A percentile compares a stretch with the other conserved stretches of the same genome.
Evolutionary conservation across 2,113 vertebrate species (phyloP).

Genomic region (Macrotis lagotis): DNA sequence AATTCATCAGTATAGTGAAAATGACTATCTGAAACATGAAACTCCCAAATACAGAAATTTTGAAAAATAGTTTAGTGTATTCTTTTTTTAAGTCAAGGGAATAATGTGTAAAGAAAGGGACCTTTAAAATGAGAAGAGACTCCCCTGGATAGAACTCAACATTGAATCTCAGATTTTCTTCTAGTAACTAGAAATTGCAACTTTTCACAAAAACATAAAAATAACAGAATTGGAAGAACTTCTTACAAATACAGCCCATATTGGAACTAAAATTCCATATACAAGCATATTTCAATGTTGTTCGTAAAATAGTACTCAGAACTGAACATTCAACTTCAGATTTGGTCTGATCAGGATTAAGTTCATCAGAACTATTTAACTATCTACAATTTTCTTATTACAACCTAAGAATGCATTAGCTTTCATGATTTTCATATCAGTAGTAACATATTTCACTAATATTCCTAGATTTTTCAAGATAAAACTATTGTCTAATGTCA

Average conservation of each 20-base stretch:
- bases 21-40: constrained; percentile 17
- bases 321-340: neutral
- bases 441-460: neutral
- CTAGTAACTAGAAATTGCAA: neutral
- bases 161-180: neutral
- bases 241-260: neutral
- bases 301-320: neutral
- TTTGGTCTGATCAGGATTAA: neutral
- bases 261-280: neutral
- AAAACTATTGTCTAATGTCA: neutral
- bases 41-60: constrained; percentile 20
- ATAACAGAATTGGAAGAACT: neutral
- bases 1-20: neutral
- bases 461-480: neutral
- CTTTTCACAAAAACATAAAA: neutral
- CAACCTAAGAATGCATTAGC: neutral
- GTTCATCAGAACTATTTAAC: neutral
- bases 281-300: neutral
- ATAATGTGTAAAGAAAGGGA: neutral
- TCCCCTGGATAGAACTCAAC: neutral
- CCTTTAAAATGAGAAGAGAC: neutral
- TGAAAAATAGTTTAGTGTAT: neutral
- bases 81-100: constrained; percentile 40
- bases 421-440: neutral
- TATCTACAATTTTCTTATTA: neutral